These are phyloP conservation scores for Synaphobranchus kaupii DNA, from an alignment of 2,797 vertebrate genomes.

Conservation along the genomic window DNA sequence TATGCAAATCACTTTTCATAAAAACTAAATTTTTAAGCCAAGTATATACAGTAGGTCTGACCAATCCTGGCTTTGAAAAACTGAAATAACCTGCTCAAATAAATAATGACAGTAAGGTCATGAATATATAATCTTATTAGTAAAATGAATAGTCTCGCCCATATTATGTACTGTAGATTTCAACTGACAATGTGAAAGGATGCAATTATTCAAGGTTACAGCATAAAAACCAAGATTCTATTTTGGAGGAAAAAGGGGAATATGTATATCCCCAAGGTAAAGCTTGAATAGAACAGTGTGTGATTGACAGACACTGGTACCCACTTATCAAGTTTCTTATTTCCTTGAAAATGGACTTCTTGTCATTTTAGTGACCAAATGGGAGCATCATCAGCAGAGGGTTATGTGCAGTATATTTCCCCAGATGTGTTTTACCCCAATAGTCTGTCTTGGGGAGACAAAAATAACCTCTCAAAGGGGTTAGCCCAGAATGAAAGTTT, in stretches of 20 bases:
- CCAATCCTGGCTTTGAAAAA: not conserved
- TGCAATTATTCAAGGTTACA: not conserved
- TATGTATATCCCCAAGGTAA: not conserved
- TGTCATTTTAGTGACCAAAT: slow-evolving; percentile 14
- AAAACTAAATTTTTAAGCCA: not conserved
- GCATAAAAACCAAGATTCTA: not conserved
- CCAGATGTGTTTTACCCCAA: slow-evolving; percentile 6
- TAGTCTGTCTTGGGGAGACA: not conserved
- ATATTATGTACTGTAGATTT: not conserved
- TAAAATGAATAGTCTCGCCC: not conserved
- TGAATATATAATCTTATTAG: slow-evolving; percentile 2
- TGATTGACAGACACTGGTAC: not conserved
- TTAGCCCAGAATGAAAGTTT: slow-evolving; percentile 9
- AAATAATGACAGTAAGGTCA: not conserved
- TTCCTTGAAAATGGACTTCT: not conserved
- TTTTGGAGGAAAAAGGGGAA: not conserved
- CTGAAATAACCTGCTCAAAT: not conserved
- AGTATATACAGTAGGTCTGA: not conserved
- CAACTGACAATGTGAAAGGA: not conserved
- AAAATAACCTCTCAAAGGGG: slow-evolving; percentile 11
- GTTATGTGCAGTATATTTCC: not conserved
- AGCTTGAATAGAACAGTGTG: not conserved
- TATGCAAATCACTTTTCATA: not conserved
- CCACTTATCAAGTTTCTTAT: slow-evolving; percentile 5
- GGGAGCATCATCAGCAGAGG: not conserved